Base-by-base conservation (phyloP, 2,797 vertebrate genomes). In the Chloroceryle amazona region DNA sequence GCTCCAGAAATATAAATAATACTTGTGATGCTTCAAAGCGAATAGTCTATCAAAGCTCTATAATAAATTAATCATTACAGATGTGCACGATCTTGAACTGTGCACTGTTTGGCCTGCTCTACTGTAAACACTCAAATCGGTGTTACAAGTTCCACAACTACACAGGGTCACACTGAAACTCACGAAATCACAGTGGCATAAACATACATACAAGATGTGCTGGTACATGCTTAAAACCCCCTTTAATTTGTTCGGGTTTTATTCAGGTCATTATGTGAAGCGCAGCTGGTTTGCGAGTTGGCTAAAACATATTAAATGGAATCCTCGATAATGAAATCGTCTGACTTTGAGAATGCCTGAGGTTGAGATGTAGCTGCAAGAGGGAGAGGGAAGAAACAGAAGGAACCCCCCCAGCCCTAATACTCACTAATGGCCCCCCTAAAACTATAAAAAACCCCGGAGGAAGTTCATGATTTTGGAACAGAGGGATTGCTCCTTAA, bases 401-500 rank as follows among this genome's bases (percentile, higher is more conserved):
- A 52, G 41, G 33, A 55, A 22, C 21, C 87, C 75, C 62, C 5
- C 0, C 42, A 46, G 44, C 51, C n/a, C 17, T 62, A n/a, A 37
- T 10, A 18, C 42, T 35, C 52, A 47, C 37, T 42, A 86, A 79
- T 2, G 93, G 42, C 49, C 55, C 57, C 29, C 46, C 26, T 26
- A 37, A 71, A 93, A 81, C 81, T 88, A 41, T 6, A 72, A 52
- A 70, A 95, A 92, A 51, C 5, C 80, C 73, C 66, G 76, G 67
- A 90, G 78, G 86, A 95, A 97, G 93, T 96, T 92, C 86, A 57
- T 73, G 29, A 86, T 94, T 96, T 96, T 46, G 76, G 93, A 96
- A 93, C 46, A 93, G 79, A 86, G 85, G 79, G 79, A 93, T 83
- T 92, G 80, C 81, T 93, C 55, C 55, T 83, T 90, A 94, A 95